A percentile compares a stretch with the other conserved stretches of the same genome.
These are phyloP conservation scores for Microtus ochrogaster DNA, from an alignment of 2,113 vertebrate species.

Conservation along the genomic window DNA sequence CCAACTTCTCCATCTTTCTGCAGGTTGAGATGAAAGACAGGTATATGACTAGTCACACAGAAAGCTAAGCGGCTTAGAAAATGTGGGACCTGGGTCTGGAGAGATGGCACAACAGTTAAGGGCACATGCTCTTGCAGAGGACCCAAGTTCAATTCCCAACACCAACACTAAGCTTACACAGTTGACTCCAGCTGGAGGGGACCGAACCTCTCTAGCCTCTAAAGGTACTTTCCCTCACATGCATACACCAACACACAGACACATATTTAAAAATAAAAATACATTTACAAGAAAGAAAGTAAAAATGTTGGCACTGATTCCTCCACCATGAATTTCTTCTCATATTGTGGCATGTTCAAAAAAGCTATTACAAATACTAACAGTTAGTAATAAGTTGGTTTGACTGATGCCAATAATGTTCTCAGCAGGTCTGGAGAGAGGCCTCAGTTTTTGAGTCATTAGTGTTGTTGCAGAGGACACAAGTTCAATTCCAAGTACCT, in stretches of 20 bases:
- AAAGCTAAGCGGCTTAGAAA: background rate
- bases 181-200: background rate
- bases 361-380: background rate
- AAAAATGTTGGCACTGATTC: background rate
- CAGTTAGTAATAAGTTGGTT: background rate
- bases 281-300: background rate
- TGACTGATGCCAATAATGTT: too few species aligned
- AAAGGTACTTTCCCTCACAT: background rate
- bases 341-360: background rate
- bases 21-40: background rate
- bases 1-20: background rate
- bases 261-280: background rate
- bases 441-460: background rate
- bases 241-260: too few species aligned
- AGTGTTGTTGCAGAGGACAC: background rate
- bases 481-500: background rate
- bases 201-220: background rate
- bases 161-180: background rate
- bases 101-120: background rate
- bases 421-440: background rate
- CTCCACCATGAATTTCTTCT: background rate
- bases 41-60: background rate
- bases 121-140: background rate
- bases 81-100: background rate
- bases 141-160: background rate